Conservation (phyloP, 2,888 invertebrate genomes). For the Drosophila niveifrons region DNA sequence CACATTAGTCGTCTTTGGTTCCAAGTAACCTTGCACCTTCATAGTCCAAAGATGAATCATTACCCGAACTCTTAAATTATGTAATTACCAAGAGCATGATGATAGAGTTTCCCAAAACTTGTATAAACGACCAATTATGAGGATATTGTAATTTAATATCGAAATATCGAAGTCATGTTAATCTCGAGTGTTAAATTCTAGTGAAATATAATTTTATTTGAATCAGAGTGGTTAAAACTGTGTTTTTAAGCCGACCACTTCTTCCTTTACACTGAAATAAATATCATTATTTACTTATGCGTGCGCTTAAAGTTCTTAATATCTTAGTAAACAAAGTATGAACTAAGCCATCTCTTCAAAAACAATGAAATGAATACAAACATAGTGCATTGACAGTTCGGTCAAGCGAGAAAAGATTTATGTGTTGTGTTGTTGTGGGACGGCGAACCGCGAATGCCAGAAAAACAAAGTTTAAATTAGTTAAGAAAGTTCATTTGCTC, state of each 20-base stretch:
- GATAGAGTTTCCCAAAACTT: conserved; percentile 8
- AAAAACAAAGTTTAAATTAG: conserved; percentile 73
- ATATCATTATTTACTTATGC: too few relatives aligned
- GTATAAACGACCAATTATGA: background rate
- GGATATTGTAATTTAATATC: conserved; percentile 1
- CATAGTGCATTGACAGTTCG: conserved; percentile 16
- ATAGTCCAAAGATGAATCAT: background rate
- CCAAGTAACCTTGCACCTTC: background rate
- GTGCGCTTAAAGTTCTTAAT: too few relatives aligned
- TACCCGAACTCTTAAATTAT: conserved; percentile 1
- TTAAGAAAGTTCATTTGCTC: conserved; percentile 65
- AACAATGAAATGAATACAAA: too few relatives aligned
- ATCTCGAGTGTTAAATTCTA: background rate
- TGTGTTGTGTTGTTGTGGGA: conserved; percentile 6
- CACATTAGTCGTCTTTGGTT: conserved; percentile 39
- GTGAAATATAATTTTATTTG: too few relatives aligned
- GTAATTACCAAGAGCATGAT: conserved; percentile 28
- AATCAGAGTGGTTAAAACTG: background rate
- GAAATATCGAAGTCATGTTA: background rate
- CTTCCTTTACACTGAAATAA: too few relatives aligned
- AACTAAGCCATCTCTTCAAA: too few relatives aligned
- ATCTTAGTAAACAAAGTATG: too few relatives aligned
- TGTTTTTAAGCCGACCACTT: too few relatives aligned
- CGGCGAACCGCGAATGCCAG: conserved; percentile 11
- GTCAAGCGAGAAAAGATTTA: conserved; percentile 9